Percentiles rank a stretch among this genome's conserved stretches.
Conservation (phyloP, 2,888 invertebrate species). For the Anorthoa munda region DNA sequence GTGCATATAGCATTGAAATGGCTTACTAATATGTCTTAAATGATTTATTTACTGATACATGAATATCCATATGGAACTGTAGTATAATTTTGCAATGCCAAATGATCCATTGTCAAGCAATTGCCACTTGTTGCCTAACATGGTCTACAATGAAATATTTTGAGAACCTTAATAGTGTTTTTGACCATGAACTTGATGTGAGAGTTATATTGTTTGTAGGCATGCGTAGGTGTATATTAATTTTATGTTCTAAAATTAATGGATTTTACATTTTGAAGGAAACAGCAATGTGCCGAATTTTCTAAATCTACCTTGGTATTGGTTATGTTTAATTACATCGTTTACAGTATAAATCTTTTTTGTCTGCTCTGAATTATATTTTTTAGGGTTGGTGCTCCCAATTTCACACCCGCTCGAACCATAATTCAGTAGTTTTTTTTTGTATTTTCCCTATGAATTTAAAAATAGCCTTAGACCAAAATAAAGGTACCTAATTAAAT, state of each 20-base stretch:
- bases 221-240: background rate
- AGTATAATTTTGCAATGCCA: conserved; percentile 63
- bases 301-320: background rate
- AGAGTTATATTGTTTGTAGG: conserved; percentile 18
- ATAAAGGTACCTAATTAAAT: too few species aligned
- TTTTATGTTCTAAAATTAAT: background rate
- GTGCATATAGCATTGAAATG: conserved; percentile 18
- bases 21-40: conserved; percentile 22
- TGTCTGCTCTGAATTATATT: background rate
- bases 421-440: too few species aligned
- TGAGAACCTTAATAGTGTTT: conserved; percentile 27
- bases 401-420: too few species aligned
- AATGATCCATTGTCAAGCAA: conserved; percentile 65
- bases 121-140: conserved; percentile 53
- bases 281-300: background rate
- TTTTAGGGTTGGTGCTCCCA: too few species aligned
- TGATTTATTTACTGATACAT: conserved; percentile 19
- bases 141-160: conserved; percentile 56
- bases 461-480: too few species aligned
- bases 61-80: conserved; percentile 32
- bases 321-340: background rate
- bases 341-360: background rate
- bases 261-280: background rate
- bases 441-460: too few species aligned
- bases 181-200: conserved; percentile 63